These are phyloP conservation scores for Alaudala cheleensis DNA, from an alignment of 2,113 vertebrate genomes.

Conservation along the genomic window DNA sequence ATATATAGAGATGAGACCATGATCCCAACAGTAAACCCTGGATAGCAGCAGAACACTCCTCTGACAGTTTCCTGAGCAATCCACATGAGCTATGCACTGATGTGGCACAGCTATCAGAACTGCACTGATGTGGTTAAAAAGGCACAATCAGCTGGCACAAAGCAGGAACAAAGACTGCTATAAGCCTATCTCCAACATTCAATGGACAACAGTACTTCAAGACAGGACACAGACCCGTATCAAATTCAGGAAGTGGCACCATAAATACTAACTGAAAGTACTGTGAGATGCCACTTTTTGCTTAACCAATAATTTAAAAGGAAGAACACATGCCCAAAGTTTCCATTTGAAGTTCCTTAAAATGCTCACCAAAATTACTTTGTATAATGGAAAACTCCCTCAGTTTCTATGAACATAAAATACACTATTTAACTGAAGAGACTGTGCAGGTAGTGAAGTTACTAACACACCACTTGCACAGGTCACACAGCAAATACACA, in stretches of 20 bases:
- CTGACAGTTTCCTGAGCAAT: neutral
- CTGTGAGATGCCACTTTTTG: neutral
- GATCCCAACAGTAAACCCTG: neutral
- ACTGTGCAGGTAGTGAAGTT: neutral
- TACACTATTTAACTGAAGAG: neutral
- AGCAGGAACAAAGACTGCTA: neutral
- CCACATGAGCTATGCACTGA: neutral
- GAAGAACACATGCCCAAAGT: neutral
- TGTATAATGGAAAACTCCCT: neutral
- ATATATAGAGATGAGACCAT: neutral
- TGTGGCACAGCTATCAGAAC: neutral
- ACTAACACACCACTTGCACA: neutral
- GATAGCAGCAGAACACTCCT: neutral
- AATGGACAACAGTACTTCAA: neutral
- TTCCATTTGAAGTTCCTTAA: neutral
- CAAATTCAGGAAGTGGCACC: neutral
- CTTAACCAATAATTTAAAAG: neutral
- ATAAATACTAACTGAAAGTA: neutral
- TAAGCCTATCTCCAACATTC: neutral
- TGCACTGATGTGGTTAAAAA: neutral
- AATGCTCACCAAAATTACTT: neutral
- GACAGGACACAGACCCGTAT: neutral
- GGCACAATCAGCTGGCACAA: neutral
- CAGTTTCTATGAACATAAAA: neutral
- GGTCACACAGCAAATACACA: slow-evolving; percentile 16